phyloP scores from a whole-genome alignment of 2,888 invertebrate species.

The Andrena haemorrhoa region DNA sequence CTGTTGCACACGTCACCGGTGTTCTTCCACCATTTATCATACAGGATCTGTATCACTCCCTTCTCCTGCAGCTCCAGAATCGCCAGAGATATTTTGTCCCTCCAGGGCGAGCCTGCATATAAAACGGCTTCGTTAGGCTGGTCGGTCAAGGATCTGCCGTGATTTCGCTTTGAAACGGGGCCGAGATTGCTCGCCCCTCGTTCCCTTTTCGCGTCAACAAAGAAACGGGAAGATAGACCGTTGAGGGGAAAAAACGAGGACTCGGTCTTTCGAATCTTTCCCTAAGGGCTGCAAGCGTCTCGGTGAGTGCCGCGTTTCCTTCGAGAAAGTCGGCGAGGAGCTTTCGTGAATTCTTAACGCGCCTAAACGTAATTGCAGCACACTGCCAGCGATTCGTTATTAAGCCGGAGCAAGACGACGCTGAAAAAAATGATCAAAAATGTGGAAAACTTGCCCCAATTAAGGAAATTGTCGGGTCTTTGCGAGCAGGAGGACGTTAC shows the following conservation, averaged over 20 bases:
- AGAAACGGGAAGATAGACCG: background rate
- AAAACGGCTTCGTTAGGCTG: slow-evolving; percentile 68
- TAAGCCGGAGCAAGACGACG: background rate
- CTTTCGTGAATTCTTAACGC: background rate
- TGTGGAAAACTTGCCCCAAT: slow-evolving; percentile 22
- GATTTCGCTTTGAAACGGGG: slow-evolving; percentile 25
- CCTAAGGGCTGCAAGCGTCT: background rate
- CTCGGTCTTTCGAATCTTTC: slow-evolving; percentile 3
- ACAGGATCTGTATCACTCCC: slow-evolving; percentile 95
- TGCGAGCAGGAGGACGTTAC: background rate
- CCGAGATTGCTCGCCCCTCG: slow-evolving; percentile 5
- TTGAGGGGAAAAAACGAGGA: background rate
- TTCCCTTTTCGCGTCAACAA: background rate
- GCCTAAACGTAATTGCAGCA: slow-evolving; percentile 4
- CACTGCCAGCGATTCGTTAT: slow-evolving; percentile 22
- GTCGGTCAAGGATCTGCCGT: slow-evolving; percentile 47
- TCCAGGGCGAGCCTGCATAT: slow-evolving; percentile 92
- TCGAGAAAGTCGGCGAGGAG: background rate
- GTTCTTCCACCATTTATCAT: slow-evolving; percentile 99
- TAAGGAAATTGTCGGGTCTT: slow-evolving; percentile 30
- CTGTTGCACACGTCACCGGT: slow-evolving; percentile 96
- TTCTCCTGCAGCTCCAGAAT: slow-evolving; percentile 98
- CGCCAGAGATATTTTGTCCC: slow-evolving; percentile 98
- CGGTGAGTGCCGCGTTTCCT: background rate
- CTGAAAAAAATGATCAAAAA: slow-evolving; percentile 4